Percentiles rank a stretch among this genome's conserved stretches.
Evolutionary conservation across 2,797 vertebrate species (phyloP).

Genomic region (Staurois parvus): DNA sequence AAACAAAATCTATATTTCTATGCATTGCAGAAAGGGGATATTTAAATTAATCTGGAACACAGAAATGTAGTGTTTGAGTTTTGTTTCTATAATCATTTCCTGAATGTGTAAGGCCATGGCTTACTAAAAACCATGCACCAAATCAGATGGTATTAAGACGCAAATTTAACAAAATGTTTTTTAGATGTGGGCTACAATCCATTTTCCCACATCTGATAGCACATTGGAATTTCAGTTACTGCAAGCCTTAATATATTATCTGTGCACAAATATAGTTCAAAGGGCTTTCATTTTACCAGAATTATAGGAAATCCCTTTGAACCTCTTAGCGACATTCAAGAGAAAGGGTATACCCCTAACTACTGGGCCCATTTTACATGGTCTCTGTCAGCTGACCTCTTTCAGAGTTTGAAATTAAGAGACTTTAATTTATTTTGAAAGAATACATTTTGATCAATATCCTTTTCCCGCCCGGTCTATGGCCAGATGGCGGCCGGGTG

Average conservation of each 20-base stretch:
- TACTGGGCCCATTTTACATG: too few species aligned
- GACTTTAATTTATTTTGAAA: too few species aligned
- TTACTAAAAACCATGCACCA: slow-evolving; percentile 56
- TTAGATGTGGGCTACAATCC: not conserved
- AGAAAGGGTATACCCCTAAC: too few species aligned
- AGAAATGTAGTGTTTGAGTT: slow-evolving; percentile 27
- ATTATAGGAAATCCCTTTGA: too few species aligned
- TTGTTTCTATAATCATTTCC: slow-evolving; percentile 46
- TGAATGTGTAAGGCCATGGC: slow-evolving; percentile 27
- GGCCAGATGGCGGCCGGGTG: too few species aligned
- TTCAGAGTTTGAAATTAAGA: too few species aligned
- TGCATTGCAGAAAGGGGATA: slow-evolving; percentile 30
- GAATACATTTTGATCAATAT: too few species aligned
- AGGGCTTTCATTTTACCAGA: too few species aligned
- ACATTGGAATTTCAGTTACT: not conserved
- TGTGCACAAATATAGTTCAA: not conserved
- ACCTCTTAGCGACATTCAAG: too few species aligned
- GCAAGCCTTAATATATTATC: not conserved
- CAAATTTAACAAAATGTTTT: slow-evolving; percentile 23
- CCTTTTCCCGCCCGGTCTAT: too few species aligned
- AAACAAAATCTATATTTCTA: slow-evolving; percentile 54
- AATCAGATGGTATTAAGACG: slow-evolving; percentile 23
- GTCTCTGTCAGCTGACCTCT: too few species aligned
- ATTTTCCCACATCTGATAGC: not conserved
- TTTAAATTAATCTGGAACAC: slow-evolving; percentile 45